Base-by-base conservation (phyloP, 2,797 vertebrate species). In the Lophius americanus region DNA sequence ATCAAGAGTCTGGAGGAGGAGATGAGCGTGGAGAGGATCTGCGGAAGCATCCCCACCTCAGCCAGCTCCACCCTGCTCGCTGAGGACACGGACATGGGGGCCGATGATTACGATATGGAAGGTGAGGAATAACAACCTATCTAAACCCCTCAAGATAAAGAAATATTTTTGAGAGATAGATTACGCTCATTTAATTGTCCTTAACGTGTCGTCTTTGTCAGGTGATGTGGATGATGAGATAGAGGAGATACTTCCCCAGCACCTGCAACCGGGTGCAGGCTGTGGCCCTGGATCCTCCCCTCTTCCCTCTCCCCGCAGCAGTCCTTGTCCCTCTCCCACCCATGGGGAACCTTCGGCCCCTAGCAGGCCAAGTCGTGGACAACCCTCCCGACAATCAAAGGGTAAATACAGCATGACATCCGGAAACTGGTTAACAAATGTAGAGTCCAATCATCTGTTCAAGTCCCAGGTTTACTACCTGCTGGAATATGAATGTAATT, bases 91-190 rank as follows among this genome's bases (percentile, higher is more conserved):
- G 95, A 97, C 47, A 90, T 99, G 79, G 89, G 94, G 14, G 95
- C 96, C 0, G 97, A 99, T 0, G 97, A 99, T 83, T 99, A 95
- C 8, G 97, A 98, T 52, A 98, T 99, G 96, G 98, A 99, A 94
- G 98, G 98, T 99, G 60, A 85, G 75, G 5, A n/a, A n/a, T 36
- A 43, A n/a, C 1, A 14, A 48, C 23, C 4, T 10, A 12, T 53
- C 5, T 5, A 54, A 13, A 32, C 13, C 38, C 6, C 52, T 9
- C 55, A 43, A 51, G 10, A 49, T 37, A 1, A 38, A 11, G n/a
- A 57, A 9, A 1, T 1, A 23, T 23, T 23, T 23, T 23, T 23
- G 23, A 23, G 23, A 23, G 23, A 23, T 23, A 23, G 23, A 23
- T 23, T 23, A 23, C 23, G 23, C 23, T 23, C 23, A 23, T 23